Conservation (phyloP, 2,113 vertebrate species). For the Odontophorus gujanensis region DNA sequence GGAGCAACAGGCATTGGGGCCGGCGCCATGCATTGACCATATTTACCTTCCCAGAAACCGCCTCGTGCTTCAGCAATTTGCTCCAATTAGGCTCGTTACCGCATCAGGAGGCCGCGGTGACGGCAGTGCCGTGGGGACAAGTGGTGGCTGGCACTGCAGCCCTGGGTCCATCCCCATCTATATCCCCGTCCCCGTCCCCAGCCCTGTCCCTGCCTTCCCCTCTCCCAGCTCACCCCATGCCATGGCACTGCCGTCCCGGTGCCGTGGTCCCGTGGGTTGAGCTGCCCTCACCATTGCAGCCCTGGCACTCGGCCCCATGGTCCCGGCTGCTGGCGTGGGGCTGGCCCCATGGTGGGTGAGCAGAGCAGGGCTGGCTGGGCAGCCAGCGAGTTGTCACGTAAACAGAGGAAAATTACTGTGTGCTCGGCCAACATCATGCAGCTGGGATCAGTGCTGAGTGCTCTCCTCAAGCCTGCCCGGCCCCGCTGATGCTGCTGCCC, state of each 20-base stretch:
- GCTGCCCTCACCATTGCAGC: accelerated
- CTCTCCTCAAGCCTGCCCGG: accelerated
- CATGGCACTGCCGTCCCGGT: accelerated
- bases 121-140: background rate
- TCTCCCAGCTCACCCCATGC: accelerated
- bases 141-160: background rate
- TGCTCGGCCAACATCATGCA: background rate
- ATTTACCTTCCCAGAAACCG: constrained; percentile 69
- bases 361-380: background rate
- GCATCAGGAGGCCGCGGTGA: constrained; percentile 2
- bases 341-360: accelerated
- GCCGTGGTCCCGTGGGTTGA: accelerated
- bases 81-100: constrained; percentile 63
- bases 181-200: background rate
- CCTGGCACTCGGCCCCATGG: accelerated
- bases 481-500: background rate
- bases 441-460: accelerated
- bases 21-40: background rate
- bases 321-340: accelerated
- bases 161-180: too few species aligned
- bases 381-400: background rate
- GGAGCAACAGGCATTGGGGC: background rate
- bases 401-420: constrained; percentile 48
- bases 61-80: constrained; percentile 62
- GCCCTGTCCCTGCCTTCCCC: background rate